phyloP scores from a whole-genome alignment of 2,113 vertebrate species.

The Datnioides undecimradiatus region DNA sequence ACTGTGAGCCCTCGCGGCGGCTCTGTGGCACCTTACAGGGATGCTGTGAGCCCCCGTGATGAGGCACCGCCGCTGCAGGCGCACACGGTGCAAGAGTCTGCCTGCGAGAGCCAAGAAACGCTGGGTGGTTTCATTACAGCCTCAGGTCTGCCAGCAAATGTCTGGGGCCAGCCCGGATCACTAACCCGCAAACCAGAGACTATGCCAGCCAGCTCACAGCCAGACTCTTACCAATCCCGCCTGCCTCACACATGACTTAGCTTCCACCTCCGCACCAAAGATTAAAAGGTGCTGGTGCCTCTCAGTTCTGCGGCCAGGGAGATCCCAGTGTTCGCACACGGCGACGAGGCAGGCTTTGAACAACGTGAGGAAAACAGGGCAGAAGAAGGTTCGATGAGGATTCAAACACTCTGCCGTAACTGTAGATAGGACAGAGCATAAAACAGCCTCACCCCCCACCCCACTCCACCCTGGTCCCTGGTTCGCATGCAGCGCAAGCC shows the following conservation, averaged over 20 bases:
- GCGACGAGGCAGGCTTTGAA: background rate
- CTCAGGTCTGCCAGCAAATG: slow-evolving; percentile 54
- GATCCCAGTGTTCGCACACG: slow-evolving; percentile 9
- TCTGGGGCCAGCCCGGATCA: slow-evolving; percentile 62
- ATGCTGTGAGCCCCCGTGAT: slow-evolving; percentile 4
- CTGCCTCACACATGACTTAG: slow-evolving; percentile 65
- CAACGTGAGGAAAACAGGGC: background rate
- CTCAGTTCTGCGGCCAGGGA: slow-evolving; percentile 20
- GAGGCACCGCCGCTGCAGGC: background rate
- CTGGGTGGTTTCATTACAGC: slow-evolving; percentile 69
- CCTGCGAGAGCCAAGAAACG: slow-evolving; percentile 32
- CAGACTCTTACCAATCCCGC: slow-evolving; percentile 64
- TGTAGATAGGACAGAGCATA: slow-evolving; percentile 17
- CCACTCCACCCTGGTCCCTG: no score
- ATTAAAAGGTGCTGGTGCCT: slow-evolving; percentile 49
- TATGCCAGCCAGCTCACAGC: slow-evolving; percentile 48
- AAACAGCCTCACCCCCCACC: slow-evolving; percentile 49
- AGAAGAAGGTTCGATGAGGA: slow-evolving; percentile 1
- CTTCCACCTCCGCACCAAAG: slow-evolving; percentile 39
- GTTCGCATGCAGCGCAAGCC: slow-evolving; percentile 72
- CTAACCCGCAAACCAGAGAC: slow-evolving; percentile 47
- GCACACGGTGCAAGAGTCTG: slow-evolving; percentile 17
- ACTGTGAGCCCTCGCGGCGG: background rate
- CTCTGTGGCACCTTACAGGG: slow-evolving; percentile 27
- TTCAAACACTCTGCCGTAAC: slow-evolving; percentile 9